Percentiles rank a stretch among this genome's conserved stretches.
phyloP scores from a whole-genome alignment of 2,113 vertebrate genomes.

The Microcebus jonahi region DNA sequence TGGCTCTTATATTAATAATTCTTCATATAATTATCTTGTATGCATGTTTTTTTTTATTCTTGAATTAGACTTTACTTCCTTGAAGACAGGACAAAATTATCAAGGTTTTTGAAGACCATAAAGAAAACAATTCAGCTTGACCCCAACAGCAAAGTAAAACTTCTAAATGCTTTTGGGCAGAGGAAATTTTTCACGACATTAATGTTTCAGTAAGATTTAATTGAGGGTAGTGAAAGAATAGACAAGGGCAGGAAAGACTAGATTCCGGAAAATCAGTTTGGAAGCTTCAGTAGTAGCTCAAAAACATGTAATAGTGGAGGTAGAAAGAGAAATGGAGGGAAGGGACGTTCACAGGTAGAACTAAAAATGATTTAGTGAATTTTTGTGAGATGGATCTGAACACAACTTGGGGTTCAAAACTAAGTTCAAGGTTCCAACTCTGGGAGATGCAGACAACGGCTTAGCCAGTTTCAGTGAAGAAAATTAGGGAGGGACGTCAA shows the following conservation, averaged over 20 bases:
- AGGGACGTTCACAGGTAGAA: not conserved
- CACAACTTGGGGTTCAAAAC: not conserved
- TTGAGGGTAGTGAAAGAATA: not conserved
- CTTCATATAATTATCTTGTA: not conserved
- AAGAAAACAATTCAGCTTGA: not conserved
- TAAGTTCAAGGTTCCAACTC: not conserved
- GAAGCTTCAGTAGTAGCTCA: not conserved
- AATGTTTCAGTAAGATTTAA: constrained; percentile 14
- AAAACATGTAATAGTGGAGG: not conserved
- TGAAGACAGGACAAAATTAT: not conserved
- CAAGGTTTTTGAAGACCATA: not conserved
- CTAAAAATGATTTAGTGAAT: constrained; percentile 1
- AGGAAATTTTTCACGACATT: not conserved
- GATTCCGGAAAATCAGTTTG: not conserved
- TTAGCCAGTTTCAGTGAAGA: not conserved
- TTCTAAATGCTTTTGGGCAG: not conserved
- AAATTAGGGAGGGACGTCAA: not conserved
- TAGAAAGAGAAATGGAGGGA: not conserved
- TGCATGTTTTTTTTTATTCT: not conserved
- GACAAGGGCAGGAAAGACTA: not conserved
- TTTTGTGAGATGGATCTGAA: not conserved
- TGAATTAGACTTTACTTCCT: not conserved
- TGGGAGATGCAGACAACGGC: not conserved
- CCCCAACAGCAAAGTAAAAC: not conserved
- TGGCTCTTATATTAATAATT: not conserved